Conservation (phyloP, 23 tunicate species). For the Trididemnum miniatum region DNA sequence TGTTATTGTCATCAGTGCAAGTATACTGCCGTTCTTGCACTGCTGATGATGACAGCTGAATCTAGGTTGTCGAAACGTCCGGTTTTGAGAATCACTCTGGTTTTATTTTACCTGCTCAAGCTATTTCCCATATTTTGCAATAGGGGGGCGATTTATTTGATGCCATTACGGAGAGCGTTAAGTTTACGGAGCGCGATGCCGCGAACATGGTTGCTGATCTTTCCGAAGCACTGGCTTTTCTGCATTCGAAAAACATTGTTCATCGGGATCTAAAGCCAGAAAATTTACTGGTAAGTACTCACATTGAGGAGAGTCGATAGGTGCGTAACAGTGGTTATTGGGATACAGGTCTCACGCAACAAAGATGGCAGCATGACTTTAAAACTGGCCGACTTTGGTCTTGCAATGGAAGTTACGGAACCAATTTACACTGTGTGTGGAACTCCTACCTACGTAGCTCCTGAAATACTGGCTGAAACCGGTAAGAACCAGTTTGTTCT, state of each 20-base stretch:
- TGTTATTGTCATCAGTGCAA: too few species aligned
- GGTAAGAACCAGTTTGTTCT: constrained; percentile 14
- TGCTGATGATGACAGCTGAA: too few species aligned
- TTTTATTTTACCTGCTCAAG: too few species aligned
- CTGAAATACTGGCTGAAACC: constrained; percentile 86
- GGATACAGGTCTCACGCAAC: constrained; percentile 95
- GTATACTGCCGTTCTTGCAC: too few species aligned
- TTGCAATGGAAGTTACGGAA: constrained; percentile 76
- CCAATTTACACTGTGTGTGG: constrained; percentile 95
- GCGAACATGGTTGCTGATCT: constrained; percentile 97
- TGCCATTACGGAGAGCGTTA: constrained; percentile 98
- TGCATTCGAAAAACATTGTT: constrained; percentile 90
- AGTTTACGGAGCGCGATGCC: constrained; percentile 92
- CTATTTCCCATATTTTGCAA: too few species aligned
- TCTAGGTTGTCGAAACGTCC: too few species aligned
- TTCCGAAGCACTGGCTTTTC: constrained; percentile 86
- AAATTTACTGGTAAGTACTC: constrained; percentile 65
- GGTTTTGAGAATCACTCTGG: too few species aligned
- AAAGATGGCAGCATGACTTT: constrained; percentile 80
- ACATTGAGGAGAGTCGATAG: too few species aligned
- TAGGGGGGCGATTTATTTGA: constrained; percentile 99
- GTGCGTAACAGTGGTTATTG: too few species aligned
- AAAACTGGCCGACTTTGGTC: constrained; percentile 96
- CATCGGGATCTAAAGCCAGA: constrained; percentile 98
- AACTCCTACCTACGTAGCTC: constrained; percentile 99